Conservation (phyloP, 2,797 vertebrate species). For the Phalanger gymnotis region DNA sequence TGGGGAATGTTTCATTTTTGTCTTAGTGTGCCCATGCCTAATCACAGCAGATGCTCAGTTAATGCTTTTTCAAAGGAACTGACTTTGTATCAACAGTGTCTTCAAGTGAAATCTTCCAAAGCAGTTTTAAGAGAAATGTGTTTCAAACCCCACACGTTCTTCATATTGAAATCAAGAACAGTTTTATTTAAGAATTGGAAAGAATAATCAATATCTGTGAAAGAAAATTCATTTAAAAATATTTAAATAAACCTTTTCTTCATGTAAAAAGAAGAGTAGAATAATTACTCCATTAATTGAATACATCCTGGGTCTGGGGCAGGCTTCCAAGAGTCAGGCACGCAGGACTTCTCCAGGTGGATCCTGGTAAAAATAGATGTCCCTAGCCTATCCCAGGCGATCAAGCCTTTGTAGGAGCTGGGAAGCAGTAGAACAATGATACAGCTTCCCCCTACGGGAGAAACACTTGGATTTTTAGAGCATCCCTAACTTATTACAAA, state of each 20-base stretch:
- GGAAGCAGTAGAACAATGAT: not conserved
- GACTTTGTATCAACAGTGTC: not conserved
- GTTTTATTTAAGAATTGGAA: constrained; percentile 76
- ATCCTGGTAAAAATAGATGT: not conserved
- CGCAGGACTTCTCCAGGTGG: not conserved
- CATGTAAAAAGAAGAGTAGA: constrained; percentile 74
- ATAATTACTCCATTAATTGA: constrained; percentile 57
- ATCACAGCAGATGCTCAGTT: not conserved
- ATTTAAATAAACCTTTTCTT: constrained; percentile 75
- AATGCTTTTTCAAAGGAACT: not conserved
- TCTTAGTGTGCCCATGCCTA: not conserved
- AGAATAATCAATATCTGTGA: constrained; percentile 69
- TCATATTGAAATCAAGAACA: constrained; percentile 57
- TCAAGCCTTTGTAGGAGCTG: not conserved
- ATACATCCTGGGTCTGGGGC: constrained; percentile 29
- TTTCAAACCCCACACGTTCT: not conserved
- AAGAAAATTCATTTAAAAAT: constrained; percentile 70
- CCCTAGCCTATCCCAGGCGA: not conserved
- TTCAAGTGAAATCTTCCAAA: not conserved
- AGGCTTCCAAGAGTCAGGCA: not conserved
- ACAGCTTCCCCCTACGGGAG: not conserved
- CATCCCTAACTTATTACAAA: not conserved
- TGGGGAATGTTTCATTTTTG: not conserved
- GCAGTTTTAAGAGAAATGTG: not conserved
- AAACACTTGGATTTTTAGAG: not conserved